A percentile compares a stretch with the other conserved stretches of the same genome.
phyloP scores from a whole-genome alignment of 2,888 invertebrate genomes.

The Cistogaster globosa region DNA sequence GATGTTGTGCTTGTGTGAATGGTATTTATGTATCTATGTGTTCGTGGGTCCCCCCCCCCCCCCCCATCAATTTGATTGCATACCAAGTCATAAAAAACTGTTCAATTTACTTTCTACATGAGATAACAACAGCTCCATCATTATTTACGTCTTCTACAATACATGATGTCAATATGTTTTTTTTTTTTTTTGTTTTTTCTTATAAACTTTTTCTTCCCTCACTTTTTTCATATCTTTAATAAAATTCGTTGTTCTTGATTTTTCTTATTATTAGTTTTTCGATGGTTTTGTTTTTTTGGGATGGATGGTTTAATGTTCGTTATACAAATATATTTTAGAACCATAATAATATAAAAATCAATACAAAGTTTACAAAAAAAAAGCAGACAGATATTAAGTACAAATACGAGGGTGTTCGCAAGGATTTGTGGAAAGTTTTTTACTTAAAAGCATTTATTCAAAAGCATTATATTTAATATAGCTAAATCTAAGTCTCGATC shows the following conservation, averaged over 20 bases:
- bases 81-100: slow-evolving; percentile 60
- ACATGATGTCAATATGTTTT: slow-evolving; percentile 30
- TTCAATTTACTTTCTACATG: slow-evolving; percentile 51
- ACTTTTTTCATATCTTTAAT: neutral
- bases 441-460: too few relatives aligned
- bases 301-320: neutral
- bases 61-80: neutral
- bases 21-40: too few relatives aligned
- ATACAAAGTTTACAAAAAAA: slow-evolving; percentile 22
- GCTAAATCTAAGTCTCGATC: too few relatives aligned
- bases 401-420: neutral
- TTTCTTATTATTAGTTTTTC: neutral
- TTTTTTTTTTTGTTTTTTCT: neutral
- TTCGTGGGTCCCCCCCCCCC: too few relatives aligned
- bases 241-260: slow-evolving; percentile 6
- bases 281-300: slow-evolving; percentile 11
- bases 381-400: neutral
- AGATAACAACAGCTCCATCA: slow-evolving; percentile 2
- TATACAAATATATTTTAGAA: neutral
- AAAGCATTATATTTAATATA: too few relatives aligned
- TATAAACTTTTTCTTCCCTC: neutral
- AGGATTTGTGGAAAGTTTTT: too few relatives aligned
- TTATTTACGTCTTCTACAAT: slow-evolving; percentile 20
- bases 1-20: too few relatives aligned
- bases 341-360: slow-evolving; percentile 56